Evolutionary conservation across 2,797 vertebrate species (phyloP).

Genomic region (Smutsia gigantea): DNA sequence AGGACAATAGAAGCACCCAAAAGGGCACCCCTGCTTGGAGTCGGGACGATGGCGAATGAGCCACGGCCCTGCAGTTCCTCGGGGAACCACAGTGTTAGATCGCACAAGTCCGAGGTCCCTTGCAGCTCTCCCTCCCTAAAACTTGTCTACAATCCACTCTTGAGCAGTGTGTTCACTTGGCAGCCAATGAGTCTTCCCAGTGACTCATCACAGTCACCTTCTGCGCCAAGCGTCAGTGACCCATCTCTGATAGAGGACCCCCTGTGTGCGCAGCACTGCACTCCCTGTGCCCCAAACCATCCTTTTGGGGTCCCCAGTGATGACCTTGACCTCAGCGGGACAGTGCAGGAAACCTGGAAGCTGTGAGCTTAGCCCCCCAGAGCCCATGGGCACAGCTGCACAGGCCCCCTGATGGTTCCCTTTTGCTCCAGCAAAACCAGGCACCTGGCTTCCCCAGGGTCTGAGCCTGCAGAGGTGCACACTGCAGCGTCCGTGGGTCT

Average conservation of each 20-base stretch:
- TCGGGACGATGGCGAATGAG: neutral
- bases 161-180: neutral
- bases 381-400: neutral
- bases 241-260: accelerated
- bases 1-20: neutral
- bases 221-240: accelerated
- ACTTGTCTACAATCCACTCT: too few species aligned
- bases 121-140: neutral
- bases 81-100: too few species aligned
- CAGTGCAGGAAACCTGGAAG: neutral
- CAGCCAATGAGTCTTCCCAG: neutral
- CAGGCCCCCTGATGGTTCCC: neutral
- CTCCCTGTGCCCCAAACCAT: neutral
- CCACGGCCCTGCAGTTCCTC: neutral
- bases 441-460: neutral
- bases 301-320: neutral
- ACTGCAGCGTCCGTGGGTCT: accelerated
- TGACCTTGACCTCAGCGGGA: neutral
- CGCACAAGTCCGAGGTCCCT: neutral
- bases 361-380: neutral
- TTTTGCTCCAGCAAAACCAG: neutral
- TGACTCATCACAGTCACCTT: neutral
- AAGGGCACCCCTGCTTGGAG: neutral
- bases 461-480: neutral
- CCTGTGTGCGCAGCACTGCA: accelerated